Evolutionary conservation across 2,113 vertebrate genomes (phyloP).

Genomic region (Phycodurus eques): DNA sequence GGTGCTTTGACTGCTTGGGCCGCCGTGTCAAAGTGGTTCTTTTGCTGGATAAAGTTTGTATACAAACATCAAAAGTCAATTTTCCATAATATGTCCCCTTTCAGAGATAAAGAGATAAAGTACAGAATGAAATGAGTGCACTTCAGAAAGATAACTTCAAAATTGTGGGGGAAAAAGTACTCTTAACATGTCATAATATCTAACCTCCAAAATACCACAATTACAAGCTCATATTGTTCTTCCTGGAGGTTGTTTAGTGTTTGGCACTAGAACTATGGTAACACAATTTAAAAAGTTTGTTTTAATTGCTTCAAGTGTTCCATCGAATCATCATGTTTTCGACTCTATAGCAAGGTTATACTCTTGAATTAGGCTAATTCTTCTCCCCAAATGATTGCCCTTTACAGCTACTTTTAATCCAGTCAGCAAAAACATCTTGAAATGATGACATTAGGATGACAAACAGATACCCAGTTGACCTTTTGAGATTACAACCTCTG

Average conservation of each 20-base stretch:
- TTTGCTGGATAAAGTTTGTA: no score
- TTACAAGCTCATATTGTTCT: background rate
- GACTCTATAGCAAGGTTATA: background rate
- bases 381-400: background rate
- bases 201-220: background rate
- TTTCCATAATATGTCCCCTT: no score
- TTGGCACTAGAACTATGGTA: no score
- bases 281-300: background rate
- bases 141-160: no score
- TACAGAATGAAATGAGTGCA: no score
- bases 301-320: background rate
- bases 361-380: background rate
- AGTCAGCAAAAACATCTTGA: background rate
- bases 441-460: constrained; percentile 13
- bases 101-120: no score
- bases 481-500: background rate
- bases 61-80: no score
- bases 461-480: background rate
- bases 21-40: no score
- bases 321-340: background rate
- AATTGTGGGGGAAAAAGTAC: no score
- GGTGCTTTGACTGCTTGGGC: no score
- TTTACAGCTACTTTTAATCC: background rate
- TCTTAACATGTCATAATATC: background rate
- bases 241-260: background rate